Evolutionary conservation across 2,797 vertebrate genomes (phyloP).

Genomic region (Pteropus rufus): DNA sequence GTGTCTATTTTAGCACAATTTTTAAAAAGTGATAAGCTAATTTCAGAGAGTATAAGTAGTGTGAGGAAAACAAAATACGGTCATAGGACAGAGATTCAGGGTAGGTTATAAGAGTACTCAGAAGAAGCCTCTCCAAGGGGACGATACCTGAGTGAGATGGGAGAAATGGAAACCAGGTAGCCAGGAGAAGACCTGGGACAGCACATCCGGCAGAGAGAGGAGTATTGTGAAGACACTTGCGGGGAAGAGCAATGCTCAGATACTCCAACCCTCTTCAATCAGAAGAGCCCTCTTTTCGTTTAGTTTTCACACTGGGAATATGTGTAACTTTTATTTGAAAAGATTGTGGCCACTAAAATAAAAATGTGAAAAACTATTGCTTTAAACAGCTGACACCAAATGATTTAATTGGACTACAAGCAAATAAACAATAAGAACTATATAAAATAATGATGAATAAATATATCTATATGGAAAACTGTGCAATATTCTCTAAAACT

Average conservation of each 20-base stretch:
- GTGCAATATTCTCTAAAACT: neutral
- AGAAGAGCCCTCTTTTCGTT: neutral
- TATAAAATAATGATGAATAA: neutral
- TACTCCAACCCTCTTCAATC: neutral
- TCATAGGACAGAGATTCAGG: neutral
- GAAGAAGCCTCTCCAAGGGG: neutral
- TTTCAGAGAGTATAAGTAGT: neutral
- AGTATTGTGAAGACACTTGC: neutral
- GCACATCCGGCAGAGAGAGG: accelerated
- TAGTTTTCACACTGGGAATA: neutral
- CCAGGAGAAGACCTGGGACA: neutral
- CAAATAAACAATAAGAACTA: neutral
- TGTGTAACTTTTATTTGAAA: neutral
- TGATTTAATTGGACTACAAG: neutral
- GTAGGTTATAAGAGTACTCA: neutral
- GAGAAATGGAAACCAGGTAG: neutral
- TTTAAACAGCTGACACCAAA: neutral
- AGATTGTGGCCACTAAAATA: neutral
- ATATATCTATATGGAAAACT: neutral
- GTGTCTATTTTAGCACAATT: neutral
- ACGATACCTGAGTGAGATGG: neutral
- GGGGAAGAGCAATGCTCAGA: neutral
- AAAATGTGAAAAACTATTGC: neutral
- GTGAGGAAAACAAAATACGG: neutral
- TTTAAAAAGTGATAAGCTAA: neutral